Percentiles rank a stretch among this genome's conserved stretches.
Evolutionary conservation across 2,797 vertebrate genomes (phyloP).

Genomic region (Oryzias sinensis): DNA sequence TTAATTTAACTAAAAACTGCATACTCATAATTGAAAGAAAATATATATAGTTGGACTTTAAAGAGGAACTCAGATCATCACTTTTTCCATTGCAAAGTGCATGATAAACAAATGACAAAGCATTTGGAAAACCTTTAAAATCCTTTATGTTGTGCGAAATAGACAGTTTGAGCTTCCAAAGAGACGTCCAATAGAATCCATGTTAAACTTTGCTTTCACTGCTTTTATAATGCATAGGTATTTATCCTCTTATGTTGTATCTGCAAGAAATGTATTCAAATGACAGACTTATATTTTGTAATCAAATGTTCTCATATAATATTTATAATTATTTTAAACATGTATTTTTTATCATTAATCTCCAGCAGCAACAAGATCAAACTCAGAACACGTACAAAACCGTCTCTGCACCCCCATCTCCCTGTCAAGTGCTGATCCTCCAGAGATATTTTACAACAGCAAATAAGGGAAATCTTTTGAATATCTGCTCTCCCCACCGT

Average conservation of each 20-base stretch:
- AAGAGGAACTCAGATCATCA: no score
- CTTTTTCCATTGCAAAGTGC: no score
- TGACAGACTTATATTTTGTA: no score
- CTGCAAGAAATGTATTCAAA: constrained; percentile 21
- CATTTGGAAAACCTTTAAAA: no score
- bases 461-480: constrained; percentile 74
- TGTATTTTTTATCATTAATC: constrained; percentile 3
- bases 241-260: constrained; percentile 50
- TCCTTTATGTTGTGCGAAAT: no score
- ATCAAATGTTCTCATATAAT: neutral
- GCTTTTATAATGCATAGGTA: constrained; percentile 12
- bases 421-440: constrained; percentile 67
- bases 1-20: no score
- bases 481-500: constrained; percentile 46
- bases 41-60: no score
- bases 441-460: constrained; percentile 67
- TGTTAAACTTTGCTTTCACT: no score
- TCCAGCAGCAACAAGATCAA: constrained; percentile 37
- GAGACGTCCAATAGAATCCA: no score
- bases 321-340: neutral
- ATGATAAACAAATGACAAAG: no score
- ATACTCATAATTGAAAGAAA: no score
- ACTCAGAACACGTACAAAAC: constrained; percentile 52
- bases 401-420: constrained; percentile 63
- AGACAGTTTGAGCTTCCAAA: no score